These are phyloP conservation scores for Xylota sylvarum DNA, from an alignment of 2,888 invertebrate genomes.

Conservation along the genomic window DNA sequence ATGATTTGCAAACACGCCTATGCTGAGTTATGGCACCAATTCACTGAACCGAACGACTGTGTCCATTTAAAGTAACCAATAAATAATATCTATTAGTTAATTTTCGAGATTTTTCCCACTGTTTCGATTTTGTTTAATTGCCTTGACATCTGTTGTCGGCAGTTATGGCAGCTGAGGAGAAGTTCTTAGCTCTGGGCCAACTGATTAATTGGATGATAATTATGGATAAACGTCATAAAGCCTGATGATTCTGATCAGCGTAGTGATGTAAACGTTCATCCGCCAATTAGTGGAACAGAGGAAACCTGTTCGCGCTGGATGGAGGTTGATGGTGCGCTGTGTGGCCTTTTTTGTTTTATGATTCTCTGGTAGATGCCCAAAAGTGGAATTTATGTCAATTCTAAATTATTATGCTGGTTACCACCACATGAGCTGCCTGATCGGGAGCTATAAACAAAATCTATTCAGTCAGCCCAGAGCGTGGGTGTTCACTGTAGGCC, in stretches of 20 bases:
- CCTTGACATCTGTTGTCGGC: conserved; percentile 74
- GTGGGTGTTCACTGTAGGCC: conserved; percentile 61
- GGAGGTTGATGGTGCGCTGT: conserved; percentile 43
- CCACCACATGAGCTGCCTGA: conserved; percentile 63
- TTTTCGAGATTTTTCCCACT: conserved; percentile 62
- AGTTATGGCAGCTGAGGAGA: conserved; percentile 39
- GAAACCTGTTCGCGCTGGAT: conserved; percentile 52
- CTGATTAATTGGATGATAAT: conserved; percentile 77
- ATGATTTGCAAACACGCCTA: conserved; percentile 73
- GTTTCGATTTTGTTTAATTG: conserved; percentile 72
- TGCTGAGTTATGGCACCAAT: conserved; percentile 70
- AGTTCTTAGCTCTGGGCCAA: conserved; percentile 48
- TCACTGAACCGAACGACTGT: conserved; percentile 44
- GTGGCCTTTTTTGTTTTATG: conserved; percentile 69
- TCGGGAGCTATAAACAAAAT: conserved; percentile 75
- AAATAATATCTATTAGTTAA: conserved; percentile 71
- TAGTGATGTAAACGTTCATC: conserved; percentile 72
- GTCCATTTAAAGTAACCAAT: conserved; percentile 70
- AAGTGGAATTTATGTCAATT: conserved; percentile 74
- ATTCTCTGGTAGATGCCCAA: conserved; percentile 48
- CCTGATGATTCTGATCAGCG: conserved; percentile 71
- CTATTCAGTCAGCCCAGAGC: conserved; percentile 32
- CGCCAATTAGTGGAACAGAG: conserved; percentile 71
- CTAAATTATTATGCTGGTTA: conserved; percentile 71
- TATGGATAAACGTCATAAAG: conserved; percentile 77